Evolutionary conservation across 2,888 invertebrate genomes (phyloP).

Genomic region (Dromius quadrimaculatus): DNA sequence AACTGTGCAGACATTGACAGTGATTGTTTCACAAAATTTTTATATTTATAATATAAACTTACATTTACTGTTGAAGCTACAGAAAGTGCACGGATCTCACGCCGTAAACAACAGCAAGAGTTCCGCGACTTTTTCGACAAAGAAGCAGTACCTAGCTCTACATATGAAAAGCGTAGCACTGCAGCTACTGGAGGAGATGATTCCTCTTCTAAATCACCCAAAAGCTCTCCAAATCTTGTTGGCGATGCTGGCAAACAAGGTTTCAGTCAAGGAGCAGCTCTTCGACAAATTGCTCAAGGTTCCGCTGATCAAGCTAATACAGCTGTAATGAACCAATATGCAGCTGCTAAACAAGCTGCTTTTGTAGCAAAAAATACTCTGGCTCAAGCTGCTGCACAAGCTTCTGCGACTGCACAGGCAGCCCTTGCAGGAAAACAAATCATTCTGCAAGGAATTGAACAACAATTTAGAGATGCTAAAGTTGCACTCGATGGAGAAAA

Average conservation of each 20-base stretch:
- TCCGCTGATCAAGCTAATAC: conserved; percentile 83
- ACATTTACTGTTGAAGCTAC: background rate
- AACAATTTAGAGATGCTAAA: conserved; percentile 80
- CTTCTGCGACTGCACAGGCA: conserved; percentile 76
- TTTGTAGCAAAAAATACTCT: conserved; percentile 83
- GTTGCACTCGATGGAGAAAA: conserved; percentile 77
- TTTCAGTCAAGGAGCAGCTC: conserved; percentile 77
- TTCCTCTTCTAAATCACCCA: background rate
- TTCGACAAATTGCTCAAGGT: conserved; percentile 78
- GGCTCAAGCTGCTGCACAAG: conserved; percentile 81
- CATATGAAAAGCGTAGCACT: conserved; percentile 21
- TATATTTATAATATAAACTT: background rate
- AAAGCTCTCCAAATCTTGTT: conserved; percentile 1
- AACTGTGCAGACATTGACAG: no score
- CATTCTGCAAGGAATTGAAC: conserved; percentile 69
- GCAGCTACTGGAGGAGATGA: background rate
- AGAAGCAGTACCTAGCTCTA: conserved; percentile 5
- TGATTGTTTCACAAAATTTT: background rate
- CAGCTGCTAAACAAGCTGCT: conserved; percentile 83
- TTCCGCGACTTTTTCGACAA: conserved; percentile 11
- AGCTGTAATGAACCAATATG: conserved; percentile 78
- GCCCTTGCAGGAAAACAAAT: conserved; percentile 76
- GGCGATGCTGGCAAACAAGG: conserved; percentile 66
- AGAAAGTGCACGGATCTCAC: background rate
- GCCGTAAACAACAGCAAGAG: conserved; percentile 20